A percentile compares a stretch with the other conserved stretches of the same genome.
These are phyloP conservation scores for Spongilla lacustris DNA, from an alignment of 37 sponge, comb jelly and placozoan genomes.

Conservation along the genomic window DNA sequence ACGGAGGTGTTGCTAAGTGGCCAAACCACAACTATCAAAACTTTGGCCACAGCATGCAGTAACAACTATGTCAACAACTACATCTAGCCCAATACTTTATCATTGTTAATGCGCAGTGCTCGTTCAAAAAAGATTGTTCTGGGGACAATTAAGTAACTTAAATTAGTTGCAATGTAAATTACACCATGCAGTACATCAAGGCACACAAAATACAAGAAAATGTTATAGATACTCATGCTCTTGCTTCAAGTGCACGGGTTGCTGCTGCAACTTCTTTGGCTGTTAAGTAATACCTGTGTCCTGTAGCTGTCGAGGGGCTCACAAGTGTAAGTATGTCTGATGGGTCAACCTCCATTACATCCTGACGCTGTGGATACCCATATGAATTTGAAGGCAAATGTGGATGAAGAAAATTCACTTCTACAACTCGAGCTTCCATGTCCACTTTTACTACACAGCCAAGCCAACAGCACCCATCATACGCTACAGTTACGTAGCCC, in stretches of 20 bases:
- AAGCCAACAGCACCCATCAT: slow-evolving; percentile 19
- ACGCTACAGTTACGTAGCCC: slow-evolving; percentile 18
- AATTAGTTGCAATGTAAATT: no score
- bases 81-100: no score
- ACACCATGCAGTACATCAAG: no score
- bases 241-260: neutral
- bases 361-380: slow-evolving; percentile 19
- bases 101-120: no score
- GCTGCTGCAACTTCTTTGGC: neutral
- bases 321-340: neutral
- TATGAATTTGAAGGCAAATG: slow-evolving; percentile 33
- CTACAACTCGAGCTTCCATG: neutral
- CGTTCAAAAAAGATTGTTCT: no score
- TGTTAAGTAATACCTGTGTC: neutral
- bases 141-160: no score
- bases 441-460: slow-evolving; percentile 25
- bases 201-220: no score
- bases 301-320: neutral
- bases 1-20: no score
- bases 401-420: slow-evolving; percentile 28
- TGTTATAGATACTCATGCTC: neutral
- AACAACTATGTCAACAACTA: no score
- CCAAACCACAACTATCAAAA: no score
- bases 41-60: no score
- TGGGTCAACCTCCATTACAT: neutral